Evolutionary conservation across 2,888 invertebrate genomes (phyloP).

Genomic region (Dexiosoma caninum): DNA sequence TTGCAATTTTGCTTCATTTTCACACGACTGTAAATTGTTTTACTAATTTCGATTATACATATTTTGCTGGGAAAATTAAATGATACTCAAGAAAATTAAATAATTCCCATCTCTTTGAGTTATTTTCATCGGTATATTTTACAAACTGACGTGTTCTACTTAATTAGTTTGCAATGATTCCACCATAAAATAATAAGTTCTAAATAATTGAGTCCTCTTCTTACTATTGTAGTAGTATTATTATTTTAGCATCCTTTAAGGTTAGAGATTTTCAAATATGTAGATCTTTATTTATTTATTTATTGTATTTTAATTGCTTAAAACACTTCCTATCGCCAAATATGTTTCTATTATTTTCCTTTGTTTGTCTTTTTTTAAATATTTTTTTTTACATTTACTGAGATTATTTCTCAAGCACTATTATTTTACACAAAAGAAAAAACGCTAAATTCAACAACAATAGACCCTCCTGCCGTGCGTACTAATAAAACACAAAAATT

Average conservation of each 20-base stretch:
- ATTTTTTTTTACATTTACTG: slow-evolving; percentile 24
- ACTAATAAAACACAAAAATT: slow-evolving; percentile 65
- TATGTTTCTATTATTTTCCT: slow-evolving; percentile 43
- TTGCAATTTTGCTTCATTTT: too few relatives aligned
- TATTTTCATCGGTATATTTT: too few relatives aligned
- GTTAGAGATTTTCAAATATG: neutral
- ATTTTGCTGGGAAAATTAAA: too few relatives aligned
- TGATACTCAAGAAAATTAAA: too few relatives aligned
- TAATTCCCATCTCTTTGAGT: too few relatives aligned
- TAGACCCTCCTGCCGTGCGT: slow-evolving; percentile 76
- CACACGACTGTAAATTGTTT: too few relatives aligned
- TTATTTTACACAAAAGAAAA: slow-evolving; percentile 32
- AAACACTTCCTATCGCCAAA: slow-evolving; percentile 33
- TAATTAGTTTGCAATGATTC: too few relatives aligned
- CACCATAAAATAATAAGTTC: too few relatives aligned
- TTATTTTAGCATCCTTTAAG: neutral
- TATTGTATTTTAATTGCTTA: slow-evolving; percentile 51
- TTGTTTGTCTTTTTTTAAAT: slow-evolving; percentile 25
- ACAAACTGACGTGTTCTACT: too few relatives aligned
- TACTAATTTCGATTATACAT: too few relatives aligned
- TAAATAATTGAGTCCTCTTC: neutral
- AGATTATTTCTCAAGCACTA: slow-evolving; percentile 45
- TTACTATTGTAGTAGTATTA: neutral
- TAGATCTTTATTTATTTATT: too few relatives aligned
- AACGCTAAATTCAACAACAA: slow-evolving; percentile 56